These are phyloP conservation scores for Chrysina gloriosa DNA, from an alignment of 2,888 invertebrate genomes.

Conservation along the genomic window DNA sequence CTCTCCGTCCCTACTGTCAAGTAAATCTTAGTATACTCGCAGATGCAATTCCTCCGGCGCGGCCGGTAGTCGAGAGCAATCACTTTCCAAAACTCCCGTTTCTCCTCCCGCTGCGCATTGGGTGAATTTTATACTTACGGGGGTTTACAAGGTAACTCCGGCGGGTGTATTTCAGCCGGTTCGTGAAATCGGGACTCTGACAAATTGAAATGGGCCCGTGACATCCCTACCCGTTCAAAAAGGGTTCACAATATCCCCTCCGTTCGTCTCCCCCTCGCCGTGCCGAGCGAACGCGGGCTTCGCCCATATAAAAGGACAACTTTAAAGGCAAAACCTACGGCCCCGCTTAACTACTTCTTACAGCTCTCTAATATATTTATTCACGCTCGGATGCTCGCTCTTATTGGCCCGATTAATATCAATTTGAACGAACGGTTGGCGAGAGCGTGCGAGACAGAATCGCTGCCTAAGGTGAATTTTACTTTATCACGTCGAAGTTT, in stretches of 20 bases:
- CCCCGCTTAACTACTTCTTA: conserved; percentile 33
- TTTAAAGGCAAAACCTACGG: conserved; percentile 22
- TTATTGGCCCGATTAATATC: conserved; percentile 36
- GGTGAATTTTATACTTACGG: conserved; percentile 59
- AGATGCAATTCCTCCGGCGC: conserved; percentile 52
- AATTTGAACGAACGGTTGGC: conserved; percentile 27
- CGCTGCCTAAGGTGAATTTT: conserved; percentile 17
- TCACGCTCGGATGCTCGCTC: conserved; percentile 31
- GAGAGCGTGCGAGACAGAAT: conserved; percentile 12
- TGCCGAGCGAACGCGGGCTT: not conserved
- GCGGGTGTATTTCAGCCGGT: conserved; percentile 60
- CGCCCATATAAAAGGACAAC: conserved; percentile 20
- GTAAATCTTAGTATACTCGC: conserved; percentile 51
- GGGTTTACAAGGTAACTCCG: conserved; percentile 59
- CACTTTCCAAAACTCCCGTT: conserved; percentile 26
- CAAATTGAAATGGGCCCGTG: conserved; percentile 62
- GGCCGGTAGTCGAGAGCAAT: conserved; percentile 45
- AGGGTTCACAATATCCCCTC: conserved; percentile 37
- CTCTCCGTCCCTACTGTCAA: conserved; percentile 40
- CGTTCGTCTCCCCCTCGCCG: not conserved
- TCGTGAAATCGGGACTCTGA: conserved; percentile 60
- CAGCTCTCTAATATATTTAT: conserved; percentile 35
- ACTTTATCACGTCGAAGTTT: not conserved
- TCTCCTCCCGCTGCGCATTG: conserved; percentile 44
- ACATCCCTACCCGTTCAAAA: conserved; percentile 49